These are phyloP conservation scores for Sisor rabdophorus DNA, from an alignment of 2,113 vertebrate genomes.

Conservation along the genomic window DNA sequence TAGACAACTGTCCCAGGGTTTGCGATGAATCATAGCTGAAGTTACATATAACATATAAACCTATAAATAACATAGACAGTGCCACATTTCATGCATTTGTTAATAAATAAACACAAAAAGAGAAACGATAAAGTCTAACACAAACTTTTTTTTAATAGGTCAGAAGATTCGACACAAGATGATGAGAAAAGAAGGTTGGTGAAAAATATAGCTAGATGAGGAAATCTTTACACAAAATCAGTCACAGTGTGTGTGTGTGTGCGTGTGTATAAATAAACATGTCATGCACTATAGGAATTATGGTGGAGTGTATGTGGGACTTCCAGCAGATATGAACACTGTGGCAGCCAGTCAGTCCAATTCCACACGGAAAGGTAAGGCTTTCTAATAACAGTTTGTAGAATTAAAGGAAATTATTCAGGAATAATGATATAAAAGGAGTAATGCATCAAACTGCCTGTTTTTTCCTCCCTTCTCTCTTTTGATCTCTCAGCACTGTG, in stretches of 20 bases:
- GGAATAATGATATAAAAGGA: background rate
- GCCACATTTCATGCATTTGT: background rate
- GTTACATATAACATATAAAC: background rate
- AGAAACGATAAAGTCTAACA: conserved; percentile 14
- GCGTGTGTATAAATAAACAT: background rate
- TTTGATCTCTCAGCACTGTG: background rate
- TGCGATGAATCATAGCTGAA: background rate
- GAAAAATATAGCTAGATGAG: background rate
- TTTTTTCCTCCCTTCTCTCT: background rate
- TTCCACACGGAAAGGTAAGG: conserved; percentile 79
- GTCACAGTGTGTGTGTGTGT: background rate
- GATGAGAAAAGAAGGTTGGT: conserved; percentile 90
- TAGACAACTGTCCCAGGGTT: background rate
- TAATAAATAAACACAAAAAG: background rate
- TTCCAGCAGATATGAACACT: conserved; percentile 75
- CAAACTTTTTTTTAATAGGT: conserved; percentile 70
- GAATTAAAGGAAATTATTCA: conserved; percentile 5
- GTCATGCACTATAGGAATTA: conserved; percentile 79
- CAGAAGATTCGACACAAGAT: conserved; percentile 82
- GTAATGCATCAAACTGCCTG: background rate
- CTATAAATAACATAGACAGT: too few species aligned
- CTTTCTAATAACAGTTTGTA: background rate
- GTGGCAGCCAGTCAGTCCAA: conserved; percentile 80
- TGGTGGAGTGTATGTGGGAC: conserved; percentile 88
- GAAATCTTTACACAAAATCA: background rate